Evolutionary conservation across 2,888 invertebrate genomes (phyloP), one percentile per base, ranked within the genome.

Genomic region (Apodemia mormo): DNA sequence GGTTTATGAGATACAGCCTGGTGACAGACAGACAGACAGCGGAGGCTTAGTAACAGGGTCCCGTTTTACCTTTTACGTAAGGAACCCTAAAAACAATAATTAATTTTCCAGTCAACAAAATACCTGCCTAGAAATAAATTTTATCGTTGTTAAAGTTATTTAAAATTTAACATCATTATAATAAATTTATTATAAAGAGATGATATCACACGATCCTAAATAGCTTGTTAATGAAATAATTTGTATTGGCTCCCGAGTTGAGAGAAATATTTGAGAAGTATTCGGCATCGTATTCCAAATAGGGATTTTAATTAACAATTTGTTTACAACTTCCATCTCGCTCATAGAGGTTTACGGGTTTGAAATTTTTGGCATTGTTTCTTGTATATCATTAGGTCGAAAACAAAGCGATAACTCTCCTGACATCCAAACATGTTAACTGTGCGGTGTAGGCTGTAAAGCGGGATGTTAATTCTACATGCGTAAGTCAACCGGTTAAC

Each of bases 221-320:
- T 89, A 85, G 83, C 87, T 89, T 80, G 74, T 78, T 81, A 81
- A 82, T 80, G 75, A 84, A 85, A 87, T 85, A 88, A 91, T 90
- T 91, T 90, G 90, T 89, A 83, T 74, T 73, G 78, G 85, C 83
- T 83, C 80, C 82, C 77, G 82, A 75, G 73, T 74, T 81, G 73
- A 70, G 3, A 45, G 71, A 79, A 80, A 80, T 79, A 80, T 83
- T 83, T 79, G 76, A 80, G 78, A 80, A 83, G 82, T 80, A 86
- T 86, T 80, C 70, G 76, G 74, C 75, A 76, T 76, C 74, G 78
- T 74, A 77, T 77, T 80, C 79, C 80, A 81, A 79, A 74, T 75
- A 81, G 79, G 80, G 77, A 82, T 85, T 87, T 88, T 86, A 89
- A 87, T 89, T 88, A 88, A 85, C 83, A 84, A 22, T 65, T 69